Evolutionary conservation across 2,888 invertebrate species (phyloP).

Genomic region (Hoplodrina blanda): DNA sequence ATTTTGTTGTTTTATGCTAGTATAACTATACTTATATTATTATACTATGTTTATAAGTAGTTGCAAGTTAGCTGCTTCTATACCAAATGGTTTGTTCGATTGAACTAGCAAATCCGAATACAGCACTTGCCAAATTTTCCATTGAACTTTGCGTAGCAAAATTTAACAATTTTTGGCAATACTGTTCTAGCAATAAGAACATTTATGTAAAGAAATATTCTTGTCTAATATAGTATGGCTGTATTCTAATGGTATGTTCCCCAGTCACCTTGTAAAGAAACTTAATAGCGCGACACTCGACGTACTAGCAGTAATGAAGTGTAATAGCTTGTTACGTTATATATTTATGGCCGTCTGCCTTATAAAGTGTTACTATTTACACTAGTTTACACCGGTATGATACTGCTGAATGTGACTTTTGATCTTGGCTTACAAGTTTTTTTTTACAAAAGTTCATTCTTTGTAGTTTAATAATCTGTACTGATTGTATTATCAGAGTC

Average conservation of each 20-base stretch:
- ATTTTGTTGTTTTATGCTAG: too few species aligned
- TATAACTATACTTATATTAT: too few species aligned
- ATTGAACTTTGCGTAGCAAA: too few species aligned
- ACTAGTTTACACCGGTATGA: neutral
- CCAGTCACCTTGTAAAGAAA: conserved; percentile 31
- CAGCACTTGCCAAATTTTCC: neutral
- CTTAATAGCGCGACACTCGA: conserved; percentile 16
- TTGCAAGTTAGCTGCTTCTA: too few species aligned
- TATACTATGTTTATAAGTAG: too few species aligned
- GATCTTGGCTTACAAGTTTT: neutral
- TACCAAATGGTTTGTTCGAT: too few species aligned
- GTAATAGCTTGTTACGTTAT: conserved; percentile 29
- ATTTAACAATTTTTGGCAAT: too few species aligned
- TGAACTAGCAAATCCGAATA: too few species aligned
- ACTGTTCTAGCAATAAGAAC: too few species aligned
- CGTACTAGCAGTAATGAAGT: conserved; percentile 23
- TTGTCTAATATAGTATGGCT: neutral
- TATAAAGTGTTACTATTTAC: neutral
- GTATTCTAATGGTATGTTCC: conserved; percentile 20
- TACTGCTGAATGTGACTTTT: conserved; percentile 4
- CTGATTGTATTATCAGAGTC: conserved; percentile 14
- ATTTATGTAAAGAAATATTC: neutral
- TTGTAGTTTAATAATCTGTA: neutral
- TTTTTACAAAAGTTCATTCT: neutral
- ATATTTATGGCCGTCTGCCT: conserved; percentile 6